Conservation (phyloP, 1,140 invertebrate species). For the Diuraphis noxia region DNA sequence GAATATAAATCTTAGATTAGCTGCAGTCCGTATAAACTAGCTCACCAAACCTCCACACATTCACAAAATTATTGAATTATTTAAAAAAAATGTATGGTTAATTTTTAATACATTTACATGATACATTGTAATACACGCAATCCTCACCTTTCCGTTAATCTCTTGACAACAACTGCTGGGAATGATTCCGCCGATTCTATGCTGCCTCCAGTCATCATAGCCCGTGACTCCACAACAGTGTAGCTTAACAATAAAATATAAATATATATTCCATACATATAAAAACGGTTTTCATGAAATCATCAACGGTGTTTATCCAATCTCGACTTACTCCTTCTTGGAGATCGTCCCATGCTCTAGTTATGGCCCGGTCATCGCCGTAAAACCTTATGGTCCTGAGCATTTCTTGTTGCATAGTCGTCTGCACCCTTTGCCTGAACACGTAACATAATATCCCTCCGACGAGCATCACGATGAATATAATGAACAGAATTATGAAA, state of each 20-base stretch:
- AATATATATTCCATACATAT: neutral
- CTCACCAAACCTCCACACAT: too few species aligned
- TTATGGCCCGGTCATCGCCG: constrained; percentile 68
- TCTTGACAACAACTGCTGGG: constrained; percentile 80
- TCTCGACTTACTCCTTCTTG: constrained; percentile 65
- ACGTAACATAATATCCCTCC: constrained; percentile 88
- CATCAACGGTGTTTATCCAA: neutral
- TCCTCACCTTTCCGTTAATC: constrained; percentile 58
- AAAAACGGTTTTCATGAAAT: constrained; percentile 13
- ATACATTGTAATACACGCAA: neutral
- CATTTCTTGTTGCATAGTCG: constrained; percentile 77
- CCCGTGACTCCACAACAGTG: constrained; percentile 81
- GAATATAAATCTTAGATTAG: neutral
- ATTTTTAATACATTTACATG: neutral
- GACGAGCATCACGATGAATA: constrained; percentile 85
- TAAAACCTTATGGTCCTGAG: constrained; percentile 73
- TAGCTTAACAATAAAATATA: constrained; percentile 64
- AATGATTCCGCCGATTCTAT: constrained; percentile 63
- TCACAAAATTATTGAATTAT: neutral
- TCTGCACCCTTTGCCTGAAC: constrained; percentile 76
- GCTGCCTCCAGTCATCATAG: constrained; percentile 70
- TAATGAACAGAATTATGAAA: constrained; percentile 80
- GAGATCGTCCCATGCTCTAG: constrained; percentile 80
- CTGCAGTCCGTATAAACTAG: neutral
- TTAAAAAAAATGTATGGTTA: neutral